Evolutionary conservation across 1,140 invertebrate species (phyloP).

Genomic region (Bombus fervidus): DNA sequence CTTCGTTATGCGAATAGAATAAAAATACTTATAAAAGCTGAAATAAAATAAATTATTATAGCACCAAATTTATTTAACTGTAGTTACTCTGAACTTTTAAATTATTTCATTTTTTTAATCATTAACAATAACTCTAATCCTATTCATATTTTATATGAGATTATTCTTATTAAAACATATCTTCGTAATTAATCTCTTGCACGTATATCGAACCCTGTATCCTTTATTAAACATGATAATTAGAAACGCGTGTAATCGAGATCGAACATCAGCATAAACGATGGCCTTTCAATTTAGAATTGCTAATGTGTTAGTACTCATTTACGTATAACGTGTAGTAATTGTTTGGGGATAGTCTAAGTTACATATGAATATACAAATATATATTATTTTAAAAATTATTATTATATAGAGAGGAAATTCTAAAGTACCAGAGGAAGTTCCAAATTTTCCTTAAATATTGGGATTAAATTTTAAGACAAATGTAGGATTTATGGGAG

Average conservation of each 20-base stretch:
- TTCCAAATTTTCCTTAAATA: too few species aligned
- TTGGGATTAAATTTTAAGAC: too few species aligned
- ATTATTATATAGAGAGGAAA: not conserved
- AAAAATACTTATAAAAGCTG: not conserved
- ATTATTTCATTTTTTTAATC: not conserved
- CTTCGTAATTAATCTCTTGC: not conserved
- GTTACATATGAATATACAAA: not conserved
- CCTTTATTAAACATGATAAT: not conserved
- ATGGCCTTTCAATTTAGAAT: not conserved
- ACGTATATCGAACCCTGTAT: not conserved
- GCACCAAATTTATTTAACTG: too few species aligned
- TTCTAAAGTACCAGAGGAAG: too few species aligned
- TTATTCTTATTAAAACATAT: not conserved
- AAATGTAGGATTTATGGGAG: too few species aligned
- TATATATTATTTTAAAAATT: not conserved
- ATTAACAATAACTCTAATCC: not conserved
- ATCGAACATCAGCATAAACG: not conserved
- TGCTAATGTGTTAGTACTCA: not conserved
- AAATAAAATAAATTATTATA: not conserved
- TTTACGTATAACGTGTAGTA: not conserved
- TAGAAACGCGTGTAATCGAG: not conserved
- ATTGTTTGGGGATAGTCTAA: not conserved
- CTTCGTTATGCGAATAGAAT: not conserved
- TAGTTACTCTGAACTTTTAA: not conserved
- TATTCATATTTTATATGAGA: not conserved